Evolutionary conservation across 1,140 invertebrate genomes (phyloP).

Genomic region (Battus philenor): DNA sequence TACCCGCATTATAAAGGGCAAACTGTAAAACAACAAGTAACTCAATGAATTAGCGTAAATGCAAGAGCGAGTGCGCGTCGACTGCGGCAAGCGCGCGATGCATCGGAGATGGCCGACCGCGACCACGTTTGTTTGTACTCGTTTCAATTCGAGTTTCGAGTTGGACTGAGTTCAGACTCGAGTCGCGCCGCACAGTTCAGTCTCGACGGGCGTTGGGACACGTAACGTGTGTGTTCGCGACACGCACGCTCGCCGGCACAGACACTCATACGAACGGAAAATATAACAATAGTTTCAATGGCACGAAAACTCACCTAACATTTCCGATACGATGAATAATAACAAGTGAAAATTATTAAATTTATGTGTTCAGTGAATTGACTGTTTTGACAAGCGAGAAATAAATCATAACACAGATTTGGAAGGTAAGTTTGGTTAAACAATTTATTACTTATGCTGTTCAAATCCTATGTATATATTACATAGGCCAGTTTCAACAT

Average conservation of each 20-base stretch:
- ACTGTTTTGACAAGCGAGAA: neutral
- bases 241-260: neutral
- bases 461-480: no score
- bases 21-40: neutral
- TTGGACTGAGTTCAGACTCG: neutral
- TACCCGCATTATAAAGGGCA: neutral
- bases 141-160: constrained; percentile 2
- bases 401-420: neutral
- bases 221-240: neutral
- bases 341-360: constrained; percentile 1
- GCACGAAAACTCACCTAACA: constrained; percentile 6
- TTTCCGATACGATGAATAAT: neutral
- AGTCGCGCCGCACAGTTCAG: neutral
- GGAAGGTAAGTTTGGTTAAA: constrained; percentile 7
- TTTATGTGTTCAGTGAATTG: neutral
- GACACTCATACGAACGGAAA: neutral
- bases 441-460: no score
- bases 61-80: neutral
- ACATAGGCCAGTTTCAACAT: no score
- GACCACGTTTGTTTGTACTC: constrained; percentile 13
- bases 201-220: constrained; percentile 4
- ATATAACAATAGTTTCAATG: constrained; percentile 11
- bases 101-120: neutral
- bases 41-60: constrained; percentile 17
- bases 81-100: neutral